Evolutionary conservation across 2,888 invertebrate species (phyloP).

Genomic region (Chrysomela aeneicollis): DNA sequence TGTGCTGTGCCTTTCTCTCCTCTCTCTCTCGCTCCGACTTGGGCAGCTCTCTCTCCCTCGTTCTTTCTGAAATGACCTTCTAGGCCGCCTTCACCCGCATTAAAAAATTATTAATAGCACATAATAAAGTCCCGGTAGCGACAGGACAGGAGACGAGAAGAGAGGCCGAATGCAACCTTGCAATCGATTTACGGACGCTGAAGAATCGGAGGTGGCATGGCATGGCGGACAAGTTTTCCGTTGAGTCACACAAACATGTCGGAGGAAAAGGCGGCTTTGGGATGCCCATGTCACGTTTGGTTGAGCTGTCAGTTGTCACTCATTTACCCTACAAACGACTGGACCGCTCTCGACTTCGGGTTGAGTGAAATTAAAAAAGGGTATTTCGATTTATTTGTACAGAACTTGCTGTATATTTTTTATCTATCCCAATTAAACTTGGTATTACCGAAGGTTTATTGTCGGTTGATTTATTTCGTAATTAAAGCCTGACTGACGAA

Average conservation of each 20-base stretch:
- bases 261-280: not conserved
- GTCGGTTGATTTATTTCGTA: no score
- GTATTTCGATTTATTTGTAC: no score
- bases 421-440: no score
- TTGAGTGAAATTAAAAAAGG: no score
- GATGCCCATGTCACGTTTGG: no score
- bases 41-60: not conserved
- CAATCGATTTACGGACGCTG: not conserved
- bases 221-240: not conserved
- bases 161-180: constrained; percentile 1
- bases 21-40: not conserved
- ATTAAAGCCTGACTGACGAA: no score
- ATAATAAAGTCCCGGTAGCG: constrained; percentile 3
- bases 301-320: no score
- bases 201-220: not conserved
- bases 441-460: no score
- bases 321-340: no score
- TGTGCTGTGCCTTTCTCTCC: not conserved
- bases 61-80: constrained; percentile 44
- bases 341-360: no score
- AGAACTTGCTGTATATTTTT: no score
- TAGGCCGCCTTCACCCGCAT: constrained; percentile 47
- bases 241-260: not conserved
- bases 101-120: constrained; percentile 46
- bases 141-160: not conserved